A percentile compares a stretch with the other conserved stretches of the same genome.
These are phyloP conservation scores for Drosophila burlai DNA, from an alignment of 1,140 invertebrate species.

Conservation along the genomic window DNA sequence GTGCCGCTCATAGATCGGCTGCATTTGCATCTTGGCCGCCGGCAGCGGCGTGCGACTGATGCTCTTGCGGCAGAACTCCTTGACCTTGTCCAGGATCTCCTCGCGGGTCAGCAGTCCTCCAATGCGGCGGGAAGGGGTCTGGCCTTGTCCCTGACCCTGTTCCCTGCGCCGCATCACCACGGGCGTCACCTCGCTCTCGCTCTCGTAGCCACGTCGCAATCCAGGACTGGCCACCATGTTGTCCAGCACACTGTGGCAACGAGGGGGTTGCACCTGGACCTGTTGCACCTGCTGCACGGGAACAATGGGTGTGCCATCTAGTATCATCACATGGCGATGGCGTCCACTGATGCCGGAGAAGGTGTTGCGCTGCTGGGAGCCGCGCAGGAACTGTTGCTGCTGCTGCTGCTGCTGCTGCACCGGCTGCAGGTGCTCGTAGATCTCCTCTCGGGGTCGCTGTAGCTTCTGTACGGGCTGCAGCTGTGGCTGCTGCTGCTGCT, in stretches of 20 bases:
- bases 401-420: constrained; percentile 2
- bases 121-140: constrained; percentile 49
- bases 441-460: constrained; percentile 50
- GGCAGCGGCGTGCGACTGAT: constrained; percentile 62
- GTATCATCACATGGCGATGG: constrained; percentile 59
- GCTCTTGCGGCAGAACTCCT: constrained; percentile 83
- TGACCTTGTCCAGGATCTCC: constrained; percentile 82
- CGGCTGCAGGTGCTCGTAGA: constrained; percentile 68
- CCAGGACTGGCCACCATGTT: constrained; percentile 45
- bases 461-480: constrained; percentile 21
- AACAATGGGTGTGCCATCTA: constrained; percentile 43
- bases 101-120: constrained; percentile 75
- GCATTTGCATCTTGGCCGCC: constrained; percentile 41
- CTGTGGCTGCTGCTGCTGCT: constrained; percentile 58
- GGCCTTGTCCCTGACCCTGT: not conserved
- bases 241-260: constrained; percentile 78
- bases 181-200: constrained; percentile 62
- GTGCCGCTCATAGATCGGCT: constrained; percentile 59
- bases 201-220: constrained; percentile 56
- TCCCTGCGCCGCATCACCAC: constrained; percentile 62
- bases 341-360: constrained; percentile 64
- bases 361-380: constrained; percentile 76
- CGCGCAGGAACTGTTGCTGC: constrained; percentile 60
- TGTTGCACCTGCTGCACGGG: constrained; percentile 10
- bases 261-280: constrained; percentile 32